Evolutionary conservation across 2,888 invertebrate species (phyloP), one percentile per base, ranked within the genome.

Genomic region (Bhutanitis thaidina): DNA sequence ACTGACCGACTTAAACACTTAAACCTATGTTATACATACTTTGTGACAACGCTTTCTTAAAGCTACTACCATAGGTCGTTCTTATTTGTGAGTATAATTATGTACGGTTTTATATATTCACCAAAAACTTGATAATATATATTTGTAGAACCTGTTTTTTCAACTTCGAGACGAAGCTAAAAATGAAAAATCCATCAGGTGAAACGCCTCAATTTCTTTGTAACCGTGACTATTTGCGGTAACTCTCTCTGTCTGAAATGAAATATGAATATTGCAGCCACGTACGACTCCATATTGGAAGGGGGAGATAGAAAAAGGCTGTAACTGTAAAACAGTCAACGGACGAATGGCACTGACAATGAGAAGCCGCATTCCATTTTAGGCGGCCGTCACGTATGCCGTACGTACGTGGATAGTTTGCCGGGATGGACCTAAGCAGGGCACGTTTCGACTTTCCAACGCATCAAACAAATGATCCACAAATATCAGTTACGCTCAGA

Each of bases 301-400:
- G 61, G 67, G 64, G 65, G 65, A 61, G 64, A 64, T 67, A 73
- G 74, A 71, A 76, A 74, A 77, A 74, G 79, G 71, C 71, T 62
- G 72, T 84, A 84, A 85, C 87, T 79, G 85, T 87, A 80, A 79
- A 84, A 71, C 75, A 76, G 78, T 77, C 81, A 77, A 80, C 80
- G 79, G 71, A 72, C 77, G 77, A 75, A 65, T 78, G 82, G 79
- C 85, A 85, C 77, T 83, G 82, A 75, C 83, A 83, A 80, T 82
- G 81, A 80, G 74, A 64, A 67, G 62, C 60, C 60, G 67, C 52
- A 71, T 69, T 74, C 80, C 78, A 69, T 75, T 81, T 82, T 76
- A 74, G 77, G 70, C 67, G 63, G 55, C 58, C 65, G 75, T 84
- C 84, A 86, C 84, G 82, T 86, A 78, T 72, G 68, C 62, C 59